Percentiles rank a stretch among this genome's conserved stretches.
Evolutionary conservation across 2,113 vertebrate species (phyloP).

Genomic region (Microcebus murinus): DNA sequence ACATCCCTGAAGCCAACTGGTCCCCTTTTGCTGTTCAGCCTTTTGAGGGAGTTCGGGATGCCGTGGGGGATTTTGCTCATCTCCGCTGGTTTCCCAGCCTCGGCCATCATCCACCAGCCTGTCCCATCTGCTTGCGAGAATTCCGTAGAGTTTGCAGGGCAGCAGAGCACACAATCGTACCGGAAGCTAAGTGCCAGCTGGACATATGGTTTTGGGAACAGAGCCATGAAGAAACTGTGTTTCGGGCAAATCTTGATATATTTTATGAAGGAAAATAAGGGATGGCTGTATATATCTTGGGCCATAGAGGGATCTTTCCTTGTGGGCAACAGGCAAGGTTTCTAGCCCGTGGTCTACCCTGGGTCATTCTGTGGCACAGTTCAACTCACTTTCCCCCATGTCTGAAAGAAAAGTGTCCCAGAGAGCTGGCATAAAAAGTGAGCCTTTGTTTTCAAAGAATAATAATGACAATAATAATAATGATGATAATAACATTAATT

Average conservation of each 20-base stretch:
- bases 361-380: not conserved
- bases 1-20: not conserved
- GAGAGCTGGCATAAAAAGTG: not conserved
- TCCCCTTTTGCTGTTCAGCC: not conserved
- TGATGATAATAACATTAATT: not conserved
- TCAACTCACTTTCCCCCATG: not conserved
- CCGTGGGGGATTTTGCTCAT: not conserved
- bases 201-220: not conserved
- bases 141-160: not conserved
- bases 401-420: not conserved
- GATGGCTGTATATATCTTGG: not conserved
- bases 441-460: slow-evolving; percentile 29
- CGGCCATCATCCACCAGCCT: not conserved
- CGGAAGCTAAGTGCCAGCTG: not conserved
- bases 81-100: not conserved
- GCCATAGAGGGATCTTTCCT: not conserved
- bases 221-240: not conserved
- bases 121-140: not conserved
- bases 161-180: not conserved
- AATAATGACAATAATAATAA: not conserved
- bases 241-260: slow-evolving; percentile 10
- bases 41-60: not conserved
- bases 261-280: not conserved
- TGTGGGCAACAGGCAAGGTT: not conserved
- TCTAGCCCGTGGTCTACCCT: not conserved